phyloP scores from a whole-genome alignment of 2,888 invertebrate species.

The Cataglyphis rosenhaueri region DNA sequence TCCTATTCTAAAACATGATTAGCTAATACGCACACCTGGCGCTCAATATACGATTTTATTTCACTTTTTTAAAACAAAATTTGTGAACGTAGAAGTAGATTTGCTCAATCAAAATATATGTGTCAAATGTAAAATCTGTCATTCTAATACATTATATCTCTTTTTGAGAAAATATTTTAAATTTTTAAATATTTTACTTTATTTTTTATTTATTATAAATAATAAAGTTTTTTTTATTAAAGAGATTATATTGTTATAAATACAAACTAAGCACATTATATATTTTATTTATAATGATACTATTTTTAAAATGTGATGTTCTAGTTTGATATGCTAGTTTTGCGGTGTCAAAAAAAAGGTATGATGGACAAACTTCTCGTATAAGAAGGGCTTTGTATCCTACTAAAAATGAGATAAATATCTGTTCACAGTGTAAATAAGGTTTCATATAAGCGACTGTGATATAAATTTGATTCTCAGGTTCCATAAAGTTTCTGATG shows the following conservation, averaged over 20 bases:
- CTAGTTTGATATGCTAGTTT: neutral
- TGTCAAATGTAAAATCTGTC: neutral
- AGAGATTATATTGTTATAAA: neutral
- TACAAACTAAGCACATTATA: neutral
- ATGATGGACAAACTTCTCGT: neutral
- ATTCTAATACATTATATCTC: neutral
- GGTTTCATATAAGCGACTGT: conserved; percentile 10
- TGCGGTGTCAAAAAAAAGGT: neutral
- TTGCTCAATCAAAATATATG: neutral
- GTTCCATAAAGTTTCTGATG: conserved; percentile 19
- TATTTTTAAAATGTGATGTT: neutral
- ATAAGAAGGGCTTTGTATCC: conserved; percentile 16
- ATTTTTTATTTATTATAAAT: too few species aligned
- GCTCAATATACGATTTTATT: neutral
- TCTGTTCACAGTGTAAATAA: neutral
- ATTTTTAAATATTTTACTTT: neutral
- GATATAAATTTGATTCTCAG: conserved; percentile 34
- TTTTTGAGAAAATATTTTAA: neutral
- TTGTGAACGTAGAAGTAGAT: neutral
- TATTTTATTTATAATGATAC: neutral
- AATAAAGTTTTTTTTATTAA: too few species aligned
- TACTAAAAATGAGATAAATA: conserved; percentile 13
- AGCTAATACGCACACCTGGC: conserved; percentile 24
- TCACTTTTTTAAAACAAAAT: conserved; percentile 5
- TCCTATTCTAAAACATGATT: conserved; percentile 22